phyloP scores from a whole-genome alignment of 2,888 invertebrate species.

The Augochlorella aurata region DNA sequence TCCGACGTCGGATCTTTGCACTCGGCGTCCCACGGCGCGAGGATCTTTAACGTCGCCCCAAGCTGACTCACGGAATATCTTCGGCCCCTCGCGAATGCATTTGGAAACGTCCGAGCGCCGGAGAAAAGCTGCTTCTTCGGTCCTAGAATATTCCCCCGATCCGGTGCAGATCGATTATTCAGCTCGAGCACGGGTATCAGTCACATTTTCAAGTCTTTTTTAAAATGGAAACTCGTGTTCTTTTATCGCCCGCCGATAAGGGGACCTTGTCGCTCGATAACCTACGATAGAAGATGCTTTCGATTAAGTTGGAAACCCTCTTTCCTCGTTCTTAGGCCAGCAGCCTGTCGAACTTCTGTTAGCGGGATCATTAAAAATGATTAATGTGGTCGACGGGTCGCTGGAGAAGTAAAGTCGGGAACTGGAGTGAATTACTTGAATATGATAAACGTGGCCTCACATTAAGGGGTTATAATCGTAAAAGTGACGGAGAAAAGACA shows the following conservation, averaged over 20 bases:
- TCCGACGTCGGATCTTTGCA: conserved; percentile 49
- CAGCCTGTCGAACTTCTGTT: too few relatives aligned
- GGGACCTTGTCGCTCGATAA: conserved; percentile 7
- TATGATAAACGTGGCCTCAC: too few relatives aligned
- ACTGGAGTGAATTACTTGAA: too few relatives aligned
- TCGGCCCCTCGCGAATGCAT: conserved; percentile 37
- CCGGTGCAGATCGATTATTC: background rate
- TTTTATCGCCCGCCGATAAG: conserved; percentile 34
- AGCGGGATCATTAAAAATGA: too few relatives aligned
- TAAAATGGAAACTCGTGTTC: conserved; percentile 36
- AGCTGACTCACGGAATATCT: conserved; percentile 58
- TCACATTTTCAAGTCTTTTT: background rate
- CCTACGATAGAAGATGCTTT: conserved; percentile 7
- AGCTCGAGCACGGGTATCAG: background rate
- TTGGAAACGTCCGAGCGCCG: conserved; percentile 20
- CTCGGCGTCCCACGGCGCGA: conserved; percentile 55
- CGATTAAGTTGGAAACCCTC: background rate
- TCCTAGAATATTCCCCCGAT: conserved; percentile 16
- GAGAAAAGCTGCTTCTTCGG: conserved; percentile 17
- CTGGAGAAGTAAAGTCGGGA: too few relatives aligned
- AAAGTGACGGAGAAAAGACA: too few relatives aligned
- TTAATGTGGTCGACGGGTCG: too few relatives aligned
- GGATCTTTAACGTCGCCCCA: conserved; percentile 53
- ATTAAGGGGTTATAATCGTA: too few relatives aligned
- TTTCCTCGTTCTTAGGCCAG: too few relatives aligned